Evolutionary conservation across 2,888 invertebrate species (phyloP).

Genomic region (Oxystoma pomonae): DNA sequence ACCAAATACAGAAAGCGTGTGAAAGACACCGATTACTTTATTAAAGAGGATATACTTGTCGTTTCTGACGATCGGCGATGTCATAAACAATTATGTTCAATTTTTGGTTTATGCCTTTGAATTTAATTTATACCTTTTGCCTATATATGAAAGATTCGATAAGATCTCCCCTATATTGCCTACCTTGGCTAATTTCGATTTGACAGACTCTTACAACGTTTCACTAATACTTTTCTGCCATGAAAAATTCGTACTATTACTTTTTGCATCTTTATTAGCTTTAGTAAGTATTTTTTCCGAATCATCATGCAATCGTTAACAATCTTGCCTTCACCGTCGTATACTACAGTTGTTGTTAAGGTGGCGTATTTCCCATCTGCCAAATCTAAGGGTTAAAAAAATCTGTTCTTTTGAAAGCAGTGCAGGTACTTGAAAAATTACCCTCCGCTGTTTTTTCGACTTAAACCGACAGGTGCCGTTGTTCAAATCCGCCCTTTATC

Average conservation of each 20-base stretch:
- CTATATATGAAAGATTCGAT: neutral
- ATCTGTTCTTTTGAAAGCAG: neutral
- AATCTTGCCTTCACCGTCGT: neutral
- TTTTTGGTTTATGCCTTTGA: neutral
- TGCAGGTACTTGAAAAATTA: neutral
- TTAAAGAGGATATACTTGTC: slow-evolving; percentile 22
- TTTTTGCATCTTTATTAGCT: no score
- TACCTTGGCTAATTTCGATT: neutral
- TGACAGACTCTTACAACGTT: no score
- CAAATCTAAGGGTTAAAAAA: neutral
- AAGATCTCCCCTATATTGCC: neutral
- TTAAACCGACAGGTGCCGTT: neutral
- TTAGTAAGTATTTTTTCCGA: no score
- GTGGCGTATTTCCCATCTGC: neutral
- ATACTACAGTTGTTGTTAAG: neutral
- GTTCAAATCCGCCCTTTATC: neutral
- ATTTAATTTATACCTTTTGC: neutral
- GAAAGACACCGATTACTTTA: slow-evolving; percentile 35
- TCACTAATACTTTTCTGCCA: no score
- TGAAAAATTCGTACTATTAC: no score
- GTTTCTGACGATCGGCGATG: slow-evolving; percentile 2
- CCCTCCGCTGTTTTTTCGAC: neutral
- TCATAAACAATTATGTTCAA: neutral
- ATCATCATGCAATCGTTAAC: neutral
- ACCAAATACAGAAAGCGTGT: slow-evolving; percentile 33